Conservation (phyloP, 2,888 invertebrate genomes). For the Elegia similella region DNA sequence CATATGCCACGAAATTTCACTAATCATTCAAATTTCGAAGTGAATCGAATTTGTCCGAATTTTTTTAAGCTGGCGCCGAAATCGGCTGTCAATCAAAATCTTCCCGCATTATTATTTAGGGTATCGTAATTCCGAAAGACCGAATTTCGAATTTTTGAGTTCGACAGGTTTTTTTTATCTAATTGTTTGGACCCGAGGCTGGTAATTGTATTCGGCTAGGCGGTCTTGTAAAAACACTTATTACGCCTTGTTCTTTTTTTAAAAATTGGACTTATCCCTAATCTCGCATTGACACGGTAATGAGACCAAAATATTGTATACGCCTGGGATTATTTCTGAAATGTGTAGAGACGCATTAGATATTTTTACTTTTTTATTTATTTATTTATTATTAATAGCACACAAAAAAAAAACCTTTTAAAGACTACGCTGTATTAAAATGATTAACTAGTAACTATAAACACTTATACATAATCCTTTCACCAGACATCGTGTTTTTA, state of each 20-base stretch:
- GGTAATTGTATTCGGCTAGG: constrained; percentile 59
- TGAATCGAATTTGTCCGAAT: constrained; percentile 44
- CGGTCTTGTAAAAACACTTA: constrained; percentile 62
- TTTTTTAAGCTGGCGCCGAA: constrained; percentile 36
- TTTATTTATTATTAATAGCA: too few relatives aligned
- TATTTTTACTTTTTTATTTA: not conserved
- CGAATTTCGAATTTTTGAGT: constrained; percentile 47
- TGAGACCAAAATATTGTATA: constrained; percentile 75
- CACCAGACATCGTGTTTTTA: too few relatives aligned
- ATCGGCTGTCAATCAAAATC: constrained; percentile 65
- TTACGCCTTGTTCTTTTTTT: constrained; percentile 52
- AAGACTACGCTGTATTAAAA: too few relatives aligned
- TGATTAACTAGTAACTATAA: too few relatives aligned
- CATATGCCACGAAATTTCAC: constrained; percentile 76
- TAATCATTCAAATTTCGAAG: constrained; percentile 72
- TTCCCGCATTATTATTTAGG: constrained; percentile 64
- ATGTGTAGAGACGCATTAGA: constrained; percentile 37
- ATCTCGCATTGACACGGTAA: constrained; percentile 81
- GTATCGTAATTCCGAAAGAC: constrained; percentile 50
- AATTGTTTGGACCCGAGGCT: constrained; percentile 67
- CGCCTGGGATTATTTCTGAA: constrained; percentile 37
- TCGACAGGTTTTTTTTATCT: constrained; percentile 44
- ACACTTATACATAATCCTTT: too few relatives aligned
- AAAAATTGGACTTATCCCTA: constrained; percentile 77
- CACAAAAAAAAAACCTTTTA: too few relatives aligned